Evolutionary conservation across 2,797 vertebrate genomes (phyloP).

Genomic region (Sciurus vulgaris): DNA sequence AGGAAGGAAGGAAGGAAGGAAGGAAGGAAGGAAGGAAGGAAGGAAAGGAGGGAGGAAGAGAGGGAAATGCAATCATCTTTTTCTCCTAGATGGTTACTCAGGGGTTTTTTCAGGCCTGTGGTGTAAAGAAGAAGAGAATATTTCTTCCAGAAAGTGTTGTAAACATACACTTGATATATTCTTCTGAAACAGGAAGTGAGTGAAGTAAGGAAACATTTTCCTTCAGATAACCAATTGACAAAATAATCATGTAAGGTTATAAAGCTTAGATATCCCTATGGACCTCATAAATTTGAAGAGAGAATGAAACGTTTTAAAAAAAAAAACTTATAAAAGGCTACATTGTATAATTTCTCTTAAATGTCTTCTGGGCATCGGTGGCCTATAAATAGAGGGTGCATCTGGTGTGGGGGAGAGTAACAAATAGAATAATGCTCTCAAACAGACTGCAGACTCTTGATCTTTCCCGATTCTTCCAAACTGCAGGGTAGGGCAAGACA

Average conservation of each 20-base stretch:
- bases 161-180: background rate
- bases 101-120: background rate
- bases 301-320: constrained; percentile 63
- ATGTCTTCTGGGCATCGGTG: constrained; percentile 60
- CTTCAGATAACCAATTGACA: constrained; percentile 55
- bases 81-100: background rate
- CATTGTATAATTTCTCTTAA: constrained; percentile 75
- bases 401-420: background rate
- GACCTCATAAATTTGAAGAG: constrained; percentile 59
- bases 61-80: background rate
- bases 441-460: background rate
- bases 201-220: constrained; percentile 38
- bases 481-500: background rate
- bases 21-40: background rate
- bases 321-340: constrained; percentile 45
- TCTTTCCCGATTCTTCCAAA: background rate
- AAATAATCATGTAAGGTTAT: background rate
- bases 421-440: background rate
- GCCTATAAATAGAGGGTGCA: constrained; percentile 34
- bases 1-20: background rate
- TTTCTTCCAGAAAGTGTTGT: background rate
- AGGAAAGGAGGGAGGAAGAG: background rate
- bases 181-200: constrained; percentile 32
- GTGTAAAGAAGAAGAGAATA: background rate
- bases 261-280: constrained; percentile 64